Percentiles rank a stretch among this genome's conserved stretches.
These are phyloP conservation scores for Peromyscus eremicus DNA, from an alignment of 2,797 vertebrate genomes.

Conservation along the genomic window DNA sequence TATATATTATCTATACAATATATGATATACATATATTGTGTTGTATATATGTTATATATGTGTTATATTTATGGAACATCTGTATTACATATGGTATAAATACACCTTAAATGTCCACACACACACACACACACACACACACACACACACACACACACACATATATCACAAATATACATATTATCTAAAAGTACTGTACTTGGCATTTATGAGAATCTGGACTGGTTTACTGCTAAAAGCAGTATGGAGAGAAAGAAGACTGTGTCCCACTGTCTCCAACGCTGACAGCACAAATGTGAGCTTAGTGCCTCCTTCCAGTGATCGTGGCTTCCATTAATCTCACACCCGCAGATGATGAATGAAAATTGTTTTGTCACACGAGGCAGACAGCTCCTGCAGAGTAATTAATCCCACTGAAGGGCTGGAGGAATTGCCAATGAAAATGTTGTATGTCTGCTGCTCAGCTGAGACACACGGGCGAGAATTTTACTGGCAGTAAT, in stretches of 20 bases:
- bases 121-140: too few relatives aligned
- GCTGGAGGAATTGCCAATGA: slow-evolving; percentile 56
- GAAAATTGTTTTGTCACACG: slow-evolving; percentile 64
- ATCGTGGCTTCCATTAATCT: slow-evolving; percentile 57
- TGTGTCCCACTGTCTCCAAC: slow-evolving; percentile 64
- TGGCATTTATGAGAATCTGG: slow-evolving; percentile 56
- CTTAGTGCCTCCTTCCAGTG: slow-evolving; percentile 61
- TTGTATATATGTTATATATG: neutral
- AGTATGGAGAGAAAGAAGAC: neutral
- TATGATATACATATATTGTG: neutral
- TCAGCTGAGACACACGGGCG: slow-evolving; percentile 18
- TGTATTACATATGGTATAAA: neutral
- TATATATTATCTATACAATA: neutral
- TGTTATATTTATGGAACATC: neutral
- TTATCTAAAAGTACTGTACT: neutral
- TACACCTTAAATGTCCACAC: neutral
- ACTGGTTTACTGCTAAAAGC: slow-evolving; percentile 43
- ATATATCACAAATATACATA: neutral
- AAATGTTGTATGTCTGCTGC: slow-evolving; percentile 60
- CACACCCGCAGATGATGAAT: slow-evolving; percentile 50
- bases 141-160: too few relatives aligned
- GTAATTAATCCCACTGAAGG: slow-evolving; percentile 73
- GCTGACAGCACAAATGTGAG: slow-evolving; percentile 45
- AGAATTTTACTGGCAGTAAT: neutral
- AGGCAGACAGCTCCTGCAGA: neutral